phyloP scores from a whole-genome alignment of 1,140 invertebrate genomes.

The Brachionus sp. region DNA sequence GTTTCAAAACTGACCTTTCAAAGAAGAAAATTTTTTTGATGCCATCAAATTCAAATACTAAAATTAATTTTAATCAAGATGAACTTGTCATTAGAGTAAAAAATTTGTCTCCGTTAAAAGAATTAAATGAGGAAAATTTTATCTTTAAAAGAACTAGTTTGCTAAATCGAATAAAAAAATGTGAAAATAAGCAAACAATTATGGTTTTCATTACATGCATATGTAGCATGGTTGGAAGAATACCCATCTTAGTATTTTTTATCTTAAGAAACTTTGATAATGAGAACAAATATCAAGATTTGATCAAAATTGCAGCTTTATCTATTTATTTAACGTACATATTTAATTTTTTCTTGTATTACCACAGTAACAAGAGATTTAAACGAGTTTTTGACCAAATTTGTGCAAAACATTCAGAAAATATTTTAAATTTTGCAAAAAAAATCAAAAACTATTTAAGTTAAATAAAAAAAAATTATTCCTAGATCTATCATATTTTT shows the following conservation, averaged over 20 bases:
- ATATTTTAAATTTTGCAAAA: neutral
- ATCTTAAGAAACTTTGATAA: neutral
- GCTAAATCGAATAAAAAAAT: neutral
- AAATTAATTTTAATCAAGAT: neutral
- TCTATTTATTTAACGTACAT: neutral
- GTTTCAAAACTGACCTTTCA: neutral
- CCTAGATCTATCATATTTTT: too few species aligned
- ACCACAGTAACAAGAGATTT: slow-evolving; percentile 1
- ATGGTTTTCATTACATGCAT: neutral
- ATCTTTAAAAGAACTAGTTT: neutral
- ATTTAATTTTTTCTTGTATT: neutral
- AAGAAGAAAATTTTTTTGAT: neutral
- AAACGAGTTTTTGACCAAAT: neutral
- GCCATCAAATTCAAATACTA: neutral
- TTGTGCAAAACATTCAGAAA: neutral
- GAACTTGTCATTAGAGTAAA: neutral
- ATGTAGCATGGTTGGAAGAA: neutral
- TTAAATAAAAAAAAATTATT: too few species aligned
- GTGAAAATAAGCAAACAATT: slow-evolving; percentile 4
- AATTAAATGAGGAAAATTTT: neutral
- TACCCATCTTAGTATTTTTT: neutral
- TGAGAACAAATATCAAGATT: neutral
- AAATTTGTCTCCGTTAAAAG: neutral
- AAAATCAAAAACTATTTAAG: neutral
- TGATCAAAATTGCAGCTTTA: neutral